Conservation (phyloP, 2,797 vertebrate genomes). For the Syndactyla subalaris region DNA sequence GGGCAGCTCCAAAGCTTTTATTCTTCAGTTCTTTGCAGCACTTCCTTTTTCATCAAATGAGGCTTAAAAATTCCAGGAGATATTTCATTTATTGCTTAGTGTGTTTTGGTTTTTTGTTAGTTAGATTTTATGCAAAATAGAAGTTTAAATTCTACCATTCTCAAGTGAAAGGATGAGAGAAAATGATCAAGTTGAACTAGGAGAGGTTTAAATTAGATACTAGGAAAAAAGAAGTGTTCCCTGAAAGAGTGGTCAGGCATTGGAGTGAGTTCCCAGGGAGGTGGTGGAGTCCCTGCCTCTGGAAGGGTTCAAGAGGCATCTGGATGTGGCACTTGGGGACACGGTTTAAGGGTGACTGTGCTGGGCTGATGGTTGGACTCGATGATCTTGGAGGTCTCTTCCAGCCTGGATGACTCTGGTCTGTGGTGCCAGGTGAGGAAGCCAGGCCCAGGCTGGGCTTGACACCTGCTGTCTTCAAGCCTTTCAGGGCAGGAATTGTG, state of each 20-base stretch:
- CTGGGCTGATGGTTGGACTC: background rate
- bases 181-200: background rate
- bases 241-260: background rate
- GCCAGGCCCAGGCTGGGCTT: background rate
- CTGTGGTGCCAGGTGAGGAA: background rate
- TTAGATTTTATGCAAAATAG: background rate
- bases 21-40: background rate
- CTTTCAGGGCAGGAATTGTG: background rate
- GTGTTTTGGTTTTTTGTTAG: background rate
- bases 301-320: background rate
- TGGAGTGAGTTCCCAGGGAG: background rate
- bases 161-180: background rate
- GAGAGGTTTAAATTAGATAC: background rate
- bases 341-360: background rate
- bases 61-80: background rate
- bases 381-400: background rate
- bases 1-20: background rate
- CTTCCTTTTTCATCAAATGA: background rate
- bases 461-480: background rate
- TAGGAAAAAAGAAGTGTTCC: background rate
- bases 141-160: background rate
- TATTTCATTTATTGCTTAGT: background rate
- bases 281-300: background rate
- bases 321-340: background rate
- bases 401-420: background rate